Percentiles rank a stretch among this genome's conserved stretches.
These are phyloP conservation scores for Barnardius zonarius DNA, from an alignment of 2,113 vertebrate genomes.

Conservation along the genomic window DNA sequence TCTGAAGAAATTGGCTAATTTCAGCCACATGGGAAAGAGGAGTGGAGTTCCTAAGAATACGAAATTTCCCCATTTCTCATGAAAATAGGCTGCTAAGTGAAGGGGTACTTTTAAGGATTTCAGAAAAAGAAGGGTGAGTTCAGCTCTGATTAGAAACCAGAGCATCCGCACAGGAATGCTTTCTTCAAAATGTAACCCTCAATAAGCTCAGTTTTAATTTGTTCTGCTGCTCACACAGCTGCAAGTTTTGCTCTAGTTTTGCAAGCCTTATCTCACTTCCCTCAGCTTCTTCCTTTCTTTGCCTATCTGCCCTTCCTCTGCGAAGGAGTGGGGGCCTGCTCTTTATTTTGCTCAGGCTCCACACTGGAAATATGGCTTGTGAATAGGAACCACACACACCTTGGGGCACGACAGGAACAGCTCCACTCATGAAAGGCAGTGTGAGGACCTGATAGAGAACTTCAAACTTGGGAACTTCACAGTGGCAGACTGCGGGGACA, in stretches of 20 bases:
- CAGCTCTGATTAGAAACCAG: background rate
- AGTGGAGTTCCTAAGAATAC: background rate
- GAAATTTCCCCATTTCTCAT: background rate
- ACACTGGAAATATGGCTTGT: fast-evolving
- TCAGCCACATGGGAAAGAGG: background rate
- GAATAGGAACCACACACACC: background rate
- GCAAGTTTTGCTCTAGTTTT: background rate
- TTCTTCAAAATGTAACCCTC: background rate
- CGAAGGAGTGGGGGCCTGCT: background rate
- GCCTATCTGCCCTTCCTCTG: background rate
- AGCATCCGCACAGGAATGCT: background rate
- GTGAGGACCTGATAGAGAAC: background rate
- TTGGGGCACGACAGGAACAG: background rate
- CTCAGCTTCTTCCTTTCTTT: slow-evolving; percentile 16
- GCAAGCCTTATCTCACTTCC: background rate
- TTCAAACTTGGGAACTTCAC: background rate
- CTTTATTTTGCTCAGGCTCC: background rate
- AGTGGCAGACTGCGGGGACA: background rate
- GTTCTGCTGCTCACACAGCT: background rate
- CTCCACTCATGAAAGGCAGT: background rate
- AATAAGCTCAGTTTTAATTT: background rate
- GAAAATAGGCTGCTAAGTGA: background rate
- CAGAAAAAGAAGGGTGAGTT: background rate
- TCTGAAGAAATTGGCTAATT: background rate
- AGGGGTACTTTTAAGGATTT: background rate